Conservation (phyloP, 2,888 invertebrate genomes). For the Phasia obesa region DNA sequence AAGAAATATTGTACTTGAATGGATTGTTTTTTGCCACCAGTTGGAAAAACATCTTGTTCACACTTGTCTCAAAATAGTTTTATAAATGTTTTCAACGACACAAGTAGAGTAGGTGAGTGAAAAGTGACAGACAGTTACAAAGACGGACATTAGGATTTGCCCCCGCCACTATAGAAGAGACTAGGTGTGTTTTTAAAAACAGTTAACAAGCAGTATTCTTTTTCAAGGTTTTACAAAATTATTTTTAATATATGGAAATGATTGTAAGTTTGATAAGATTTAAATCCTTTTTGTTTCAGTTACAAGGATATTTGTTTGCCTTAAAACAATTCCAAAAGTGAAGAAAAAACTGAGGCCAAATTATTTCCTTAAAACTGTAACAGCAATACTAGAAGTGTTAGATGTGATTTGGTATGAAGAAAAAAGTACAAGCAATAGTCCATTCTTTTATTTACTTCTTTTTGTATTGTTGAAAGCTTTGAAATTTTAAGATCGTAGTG, state of each 20-base stretch:
- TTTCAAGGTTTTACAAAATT: background rate
- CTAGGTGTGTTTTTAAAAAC: slow-evolving; percentile 2
- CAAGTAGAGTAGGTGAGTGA: slow-evolving; percentile 45
- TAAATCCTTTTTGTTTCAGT: background rate
- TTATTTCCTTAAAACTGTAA: slow-evolving; percentile 36
- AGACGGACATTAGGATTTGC: no score
- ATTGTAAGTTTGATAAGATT: background rate
- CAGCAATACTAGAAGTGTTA: slow-evolving; percentile 47
- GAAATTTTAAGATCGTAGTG: slow-evolving; percentile 21
- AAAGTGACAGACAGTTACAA: slow-evolving; percentile 45
- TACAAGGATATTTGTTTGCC: slow-evolving; percentile 2
- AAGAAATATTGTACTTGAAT: slow-evolving; percentile 62
- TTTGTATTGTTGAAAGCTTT: slow-evolving; percentile 41
- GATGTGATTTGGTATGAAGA: slow-evolving; percentile 8
- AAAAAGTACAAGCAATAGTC: slow-evolving; percentile 24
- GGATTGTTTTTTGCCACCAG: slow-evolving; percentile 67
- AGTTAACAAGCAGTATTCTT: background rate
- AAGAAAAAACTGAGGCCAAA: slow-evolving; percentile 36
- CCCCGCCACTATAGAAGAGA: no score
- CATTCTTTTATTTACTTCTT: slow-evolving; percentile 15
- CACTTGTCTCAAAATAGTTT: slow-evolving; percentile 77
- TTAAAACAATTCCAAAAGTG: slow-evolving; percentile 17
- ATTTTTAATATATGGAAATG: background rate
- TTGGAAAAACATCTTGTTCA: slow-evolving; percentile 82
- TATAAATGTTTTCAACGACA: slow-evolving; percentile 63